Evolutionary conservation across 2,113 vertebrate genomes (phyloP), one percentile per base, ranked within the genome.

Genomic region (Dipodomys ordii): DNA sequence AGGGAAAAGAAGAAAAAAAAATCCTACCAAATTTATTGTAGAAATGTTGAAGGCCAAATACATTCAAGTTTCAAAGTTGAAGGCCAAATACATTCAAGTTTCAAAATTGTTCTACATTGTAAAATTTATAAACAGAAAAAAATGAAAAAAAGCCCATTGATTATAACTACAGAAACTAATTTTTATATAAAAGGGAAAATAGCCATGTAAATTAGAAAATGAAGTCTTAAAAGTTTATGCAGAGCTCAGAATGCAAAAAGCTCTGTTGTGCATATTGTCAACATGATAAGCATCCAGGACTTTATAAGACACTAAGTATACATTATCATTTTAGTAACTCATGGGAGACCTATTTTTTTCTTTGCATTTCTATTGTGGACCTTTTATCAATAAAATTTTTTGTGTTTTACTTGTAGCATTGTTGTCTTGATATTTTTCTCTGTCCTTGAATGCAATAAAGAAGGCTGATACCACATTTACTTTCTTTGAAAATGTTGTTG

Each of bases 161-260:
- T 94, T 77, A 87, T 65, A 86, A 86, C 27, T 96, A 82, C 32
- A 92, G 87, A 82, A 92, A 77, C 73, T 94, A 72, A 94, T 87
- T 93, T 89, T 64, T 65, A 88, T 97, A 74, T 92, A 57, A 93
- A 68, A 88, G 27, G 87, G 87, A 87, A 96, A 95, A 91, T 95
- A 96, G 44, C 77, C 39, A 28, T 94, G 69, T 96, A 19, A 96
- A 94, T 91, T 39, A 93, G 88, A 96, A 94, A 97, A 96, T 32
- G 23, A 2, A 93, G 9, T 97, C 84, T 32, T 90, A 91, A 92
- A 96, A 49, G 91, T 57, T 57, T 57, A 57, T 57, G 53, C 53
- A 57, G 68, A 82, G 49, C 85, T 30, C 65, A 95, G 74, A 94
- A 74, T 92, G 96, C 97, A 96, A 95, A 73, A 64, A 71, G 74